Evolutionary conservation across 2,797 vertebrate species (phyloP).

Genomic region (Pogoniulus pusillus): DNA sequence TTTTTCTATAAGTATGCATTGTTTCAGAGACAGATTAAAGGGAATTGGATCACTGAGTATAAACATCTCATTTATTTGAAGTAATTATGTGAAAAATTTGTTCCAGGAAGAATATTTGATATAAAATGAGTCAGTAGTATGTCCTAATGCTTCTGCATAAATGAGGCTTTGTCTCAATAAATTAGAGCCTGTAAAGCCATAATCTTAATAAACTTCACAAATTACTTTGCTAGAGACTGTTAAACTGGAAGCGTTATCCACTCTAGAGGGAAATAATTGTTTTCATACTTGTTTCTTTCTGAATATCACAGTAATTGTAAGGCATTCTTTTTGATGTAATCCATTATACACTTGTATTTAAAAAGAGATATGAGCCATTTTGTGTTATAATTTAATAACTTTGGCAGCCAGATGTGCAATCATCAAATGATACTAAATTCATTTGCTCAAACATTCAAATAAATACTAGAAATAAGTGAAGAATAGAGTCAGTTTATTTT

Average conservation of each 20-base stretch:
- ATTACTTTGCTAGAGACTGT: conserved; percentile 41
- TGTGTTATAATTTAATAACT: conserved; percentile 4
- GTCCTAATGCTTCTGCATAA: conserved; percentile 31
- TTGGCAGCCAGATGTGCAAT: background rate
- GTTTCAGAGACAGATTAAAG: conserved; percentile 38
- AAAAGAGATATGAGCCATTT: background rate
- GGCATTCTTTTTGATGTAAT: background rate
- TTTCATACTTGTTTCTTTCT: conserved; percentile 50
- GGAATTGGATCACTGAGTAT: background rate
- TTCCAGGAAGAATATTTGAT: conserved; percentile 40
- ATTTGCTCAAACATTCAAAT: background rate
- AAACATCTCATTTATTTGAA: conserved; percentile 56
- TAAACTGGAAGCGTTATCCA: conserved; percentile 39
- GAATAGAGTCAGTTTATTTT: background rate
- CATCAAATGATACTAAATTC: background rate
- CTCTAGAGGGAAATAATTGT: conserved; percentile 41
- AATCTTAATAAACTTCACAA: conserved; percentile 61
- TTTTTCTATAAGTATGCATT: background rate
- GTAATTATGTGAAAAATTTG: conserved; percentile 51
- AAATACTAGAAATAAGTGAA: background rate
- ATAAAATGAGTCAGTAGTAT: conserved; percentile 29
- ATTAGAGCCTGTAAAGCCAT: conserved; percentile 47
- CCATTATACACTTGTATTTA: background rate
- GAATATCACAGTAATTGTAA: conserved; percentile 22
- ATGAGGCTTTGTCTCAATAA: conserved; percentile 52